Base-by-base conservation (phyloP, 2,888 invertebrate genomes). In the Drosophila yooni region DNA sequence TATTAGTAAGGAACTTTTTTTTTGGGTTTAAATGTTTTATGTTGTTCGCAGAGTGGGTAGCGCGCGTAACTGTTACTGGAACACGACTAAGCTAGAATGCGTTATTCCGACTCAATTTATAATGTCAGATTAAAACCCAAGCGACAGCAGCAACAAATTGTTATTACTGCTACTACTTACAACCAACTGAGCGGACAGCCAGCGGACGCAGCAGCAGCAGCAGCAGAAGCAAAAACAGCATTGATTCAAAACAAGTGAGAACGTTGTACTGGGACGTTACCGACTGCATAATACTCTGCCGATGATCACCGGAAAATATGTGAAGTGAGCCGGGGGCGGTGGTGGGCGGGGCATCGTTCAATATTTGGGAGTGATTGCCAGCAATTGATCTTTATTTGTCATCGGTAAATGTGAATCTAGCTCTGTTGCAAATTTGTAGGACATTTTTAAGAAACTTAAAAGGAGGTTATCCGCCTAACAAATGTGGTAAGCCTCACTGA, bases 81-180 rank as follows among this genome's bases (percentile, higher is more conserved):
- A 91, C 89, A 87, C 91, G 84, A 92, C 93, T 92, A 91, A 91
- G 89, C 91, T 91, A 87, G 85, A 91, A 88, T 79, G 78, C 83
- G 73, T 79, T 88, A 70, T 92, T 89, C 84, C 91, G 87, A 85
- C 81, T 91, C 91, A 92, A 91, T 92, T 92, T 92, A 92, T 92
- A 92, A 92, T 91, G 89, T 91, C 86, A 91, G 82, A 83, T 82
- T 79, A 82, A 80, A 82, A 71, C 51, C 66, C 65, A 69, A 75
- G 36, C 65, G 51, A 53, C 61, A 57, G 48, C 65, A 63, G 53
- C 64, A 65, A 60, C 60, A 67, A 65, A 40, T 76, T 76, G 74
- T 79, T 76, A 71, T 76, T 79, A 73, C 65, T 75, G 66, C 84
- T 67, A 57, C 73, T 83, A 85, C 83, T 82, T 82, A 80, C 82